Conservation (phyloP, 1,140 invertebrate species). For the Scaptomyza pallida region DNA sequence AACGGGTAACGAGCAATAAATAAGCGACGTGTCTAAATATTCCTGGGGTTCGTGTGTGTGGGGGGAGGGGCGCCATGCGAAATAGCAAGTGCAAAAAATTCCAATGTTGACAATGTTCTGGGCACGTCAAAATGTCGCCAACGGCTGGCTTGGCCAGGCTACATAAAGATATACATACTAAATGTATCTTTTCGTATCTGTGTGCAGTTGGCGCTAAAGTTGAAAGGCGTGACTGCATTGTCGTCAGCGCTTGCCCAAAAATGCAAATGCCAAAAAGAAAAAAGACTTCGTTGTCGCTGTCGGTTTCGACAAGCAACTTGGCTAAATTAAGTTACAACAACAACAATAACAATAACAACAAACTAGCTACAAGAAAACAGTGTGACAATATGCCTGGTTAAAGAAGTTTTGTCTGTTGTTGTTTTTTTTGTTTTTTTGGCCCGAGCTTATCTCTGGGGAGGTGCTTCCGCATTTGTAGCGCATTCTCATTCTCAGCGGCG, state of each 20-base stretch:
- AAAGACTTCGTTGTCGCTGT: constrained; percentile 21
- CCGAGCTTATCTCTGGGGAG: constrained; percentile 63
- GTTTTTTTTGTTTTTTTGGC: constrained; percentile 37
- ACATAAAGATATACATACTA: constrained; percentile 5
- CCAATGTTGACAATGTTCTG: constrained; percentile 58
- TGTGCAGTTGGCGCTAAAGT: constrained; percentile 56
- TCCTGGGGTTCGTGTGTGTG: background rate
- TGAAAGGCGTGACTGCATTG: constrained; percentile 55
- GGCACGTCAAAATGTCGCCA: constrained; percentile 60
- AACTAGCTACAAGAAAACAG: background rate
- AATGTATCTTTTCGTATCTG: constrained; percentile 24
- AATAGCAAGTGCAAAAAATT: constrained; percentile 54
- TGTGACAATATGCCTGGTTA: constrained; percentile 35
- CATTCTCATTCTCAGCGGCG: constrained; percentile 43
- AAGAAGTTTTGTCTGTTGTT: constrained; percentile 9
- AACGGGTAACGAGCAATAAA: constrained; percentile 35
- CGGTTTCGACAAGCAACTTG: constrained; percentile 44
- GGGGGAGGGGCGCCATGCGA: background rate
- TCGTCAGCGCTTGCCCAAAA: constrained; percentile 17
- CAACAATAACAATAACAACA: constrained; percentile 21
- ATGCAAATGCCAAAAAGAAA: constrained; percentile 41
- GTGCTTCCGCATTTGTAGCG: constrained; percentile 72
- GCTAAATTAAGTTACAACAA: constrained; percentile 50
- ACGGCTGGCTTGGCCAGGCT: constrained; percentile 21
- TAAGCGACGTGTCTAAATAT: constrained; percentile 41